Evolutionary conservation across 2,888 invertebrate species (phyloP).

Genomic region (Drosophila neotestacea): DNA sequence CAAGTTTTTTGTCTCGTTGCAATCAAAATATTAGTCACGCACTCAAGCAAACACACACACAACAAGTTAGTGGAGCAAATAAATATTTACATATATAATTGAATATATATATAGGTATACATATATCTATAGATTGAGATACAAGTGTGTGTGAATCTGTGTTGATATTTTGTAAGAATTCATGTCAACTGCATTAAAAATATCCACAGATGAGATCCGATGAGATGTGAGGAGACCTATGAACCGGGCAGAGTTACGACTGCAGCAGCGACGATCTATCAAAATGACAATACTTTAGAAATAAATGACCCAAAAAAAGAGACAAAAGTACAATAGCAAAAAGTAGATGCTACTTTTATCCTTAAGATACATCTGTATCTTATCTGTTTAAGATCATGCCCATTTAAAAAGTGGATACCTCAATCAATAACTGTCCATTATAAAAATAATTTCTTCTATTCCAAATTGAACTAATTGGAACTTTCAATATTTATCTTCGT

Average conservation of each 20-base stretch:
- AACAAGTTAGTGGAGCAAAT: conserved; percentile 71
- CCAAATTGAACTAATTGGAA: conserved; percentile 28
- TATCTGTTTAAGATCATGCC: not conserved
- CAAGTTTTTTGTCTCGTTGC: conserved; percentile 64
- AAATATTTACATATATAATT: conserved; percentile 47
- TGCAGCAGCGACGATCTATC: conserved; percentile 53
- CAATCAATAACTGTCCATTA: conserved; percentile 22
- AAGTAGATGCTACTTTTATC: not conserved
- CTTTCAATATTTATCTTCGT: conserved; percentile 17
- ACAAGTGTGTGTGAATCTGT: conserved; percentile 38
- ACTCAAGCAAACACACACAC: conserved; percentile 51
- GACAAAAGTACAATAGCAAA: not conserved
- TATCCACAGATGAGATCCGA: conserved; percentile 60
- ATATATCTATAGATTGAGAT: conserved; percentile 37
- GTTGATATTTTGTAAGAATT: conserved; percentile 74
- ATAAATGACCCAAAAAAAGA: not conserved
- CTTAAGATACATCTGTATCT: not conserved
- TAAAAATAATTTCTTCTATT: not conserved
- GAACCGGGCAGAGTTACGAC: conserved; percentile 40
- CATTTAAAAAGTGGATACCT: conserved; percentile 1
- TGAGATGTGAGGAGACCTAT: conserved; percentile 24
- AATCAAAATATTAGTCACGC: conserved; percentile 77
- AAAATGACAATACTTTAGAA: conserved; percentile 38
- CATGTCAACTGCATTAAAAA: conserved; percentile 75
- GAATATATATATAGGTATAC: conserved; percentile 27